phyloP scores from a whole-genome alignment of 2,113 vertebrate species.

The Glaucidium brasilianum region DNA sequence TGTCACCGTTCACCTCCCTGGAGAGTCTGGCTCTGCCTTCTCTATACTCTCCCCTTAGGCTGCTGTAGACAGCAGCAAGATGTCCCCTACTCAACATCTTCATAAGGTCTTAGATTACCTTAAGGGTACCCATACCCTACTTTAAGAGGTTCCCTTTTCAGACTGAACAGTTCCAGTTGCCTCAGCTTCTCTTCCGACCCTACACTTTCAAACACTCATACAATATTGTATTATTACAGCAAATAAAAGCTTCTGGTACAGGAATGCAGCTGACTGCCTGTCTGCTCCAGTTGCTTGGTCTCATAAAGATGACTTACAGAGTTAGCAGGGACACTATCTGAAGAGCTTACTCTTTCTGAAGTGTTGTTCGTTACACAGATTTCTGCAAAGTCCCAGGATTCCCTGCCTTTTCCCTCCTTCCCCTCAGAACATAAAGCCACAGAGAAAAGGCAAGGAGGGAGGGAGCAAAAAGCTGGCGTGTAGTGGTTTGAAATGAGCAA shows the following conservation, averaged over 20 bases:
- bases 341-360: neutral
- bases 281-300: neutral
- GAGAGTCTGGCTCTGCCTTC: neutral
- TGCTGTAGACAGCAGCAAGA: neutral
- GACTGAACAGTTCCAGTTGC: too few species aligned
- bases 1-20: neutral
- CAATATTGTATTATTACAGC: accelerated
- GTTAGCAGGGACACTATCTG: neutral
- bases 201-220: neutral
- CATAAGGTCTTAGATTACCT: accelerated
- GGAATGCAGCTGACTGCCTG: neutral
- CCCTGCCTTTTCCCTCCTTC: neutral
- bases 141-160: neutral
- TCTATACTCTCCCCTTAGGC: neutral
- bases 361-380: neutral
- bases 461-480: neutral
- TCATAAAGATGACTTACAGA: neutral
- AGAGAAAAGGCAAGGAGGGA: neutral
- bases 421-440: neutral
- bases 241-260: neutral
- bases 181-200: neutral
- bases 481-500: slow-evolving; percentile 76
- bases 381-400: neutral
- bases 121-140: neutral
- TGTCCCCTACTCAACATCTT: neutral